These are phyloP conservation scores for Nansenia antarctica DNA, from an alignment of 2,113 vertebrate species.

Conservation along the genomic window DNA sequence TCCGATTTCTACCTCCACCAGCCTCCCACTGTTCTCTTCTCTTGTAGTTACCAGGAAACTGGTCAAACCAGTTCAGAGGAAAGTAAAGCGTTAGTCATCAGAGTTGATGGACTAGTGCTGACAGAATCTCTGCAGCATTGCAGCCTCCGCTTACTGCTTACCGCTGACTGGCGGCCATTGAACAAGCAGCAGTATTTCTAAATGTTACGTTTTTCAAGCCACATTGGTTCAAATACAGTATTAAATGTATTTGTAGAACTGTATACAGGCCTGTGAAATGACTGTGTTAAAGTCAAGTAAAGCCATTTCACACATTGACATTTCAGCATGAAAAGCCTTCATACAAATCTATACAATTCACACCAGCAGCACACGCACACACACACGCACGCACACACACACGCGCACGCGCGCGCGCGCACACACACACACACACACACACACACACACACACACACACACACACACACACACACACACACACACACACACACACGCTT, in stretches of 20 bases:
- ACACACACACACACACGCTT: too few species aligned
- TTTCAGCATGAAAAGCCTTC: not conserved
- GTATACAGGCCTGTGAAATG: not conserved
- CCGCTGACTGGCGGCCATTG: too few species aligned
- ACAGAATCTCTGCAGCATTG: not conserved
- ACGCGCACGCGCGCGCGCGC: too few species aligned
- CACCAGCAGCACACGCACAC: too few species aligned
- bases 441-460: too few species aligned
- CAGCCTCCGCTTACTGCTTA: not conserved
- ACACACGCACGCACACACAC: too few species aligned
- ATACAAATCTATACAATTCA: not conserved
- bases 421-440: too few species aligned
- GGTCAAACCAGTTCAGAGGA: not conserved
- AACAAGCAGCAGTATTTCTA: not conserved
- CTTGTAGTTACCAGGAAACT: not conserved
- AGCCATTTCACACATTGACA: not conserved
- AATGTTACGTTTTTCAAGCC: too few species aligned
- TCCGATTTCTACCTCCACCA: too few species aligned
- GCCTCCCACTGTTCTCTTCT: not conserved
- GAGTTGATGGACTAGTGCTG: not conserved
- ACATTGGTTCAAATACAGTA: too few species aligned
- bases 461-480: too few species aligned
- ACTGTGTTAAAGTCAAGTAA: too few species aligned
- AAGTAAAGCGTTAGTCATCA: not conserved
- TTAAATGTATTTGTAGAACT: not conserved